These are phyloP conservation scores for Todiramphus chloris DNA, from an alignment of 2,113 vertebrate species.

Conservation along the genomic window DNA sequence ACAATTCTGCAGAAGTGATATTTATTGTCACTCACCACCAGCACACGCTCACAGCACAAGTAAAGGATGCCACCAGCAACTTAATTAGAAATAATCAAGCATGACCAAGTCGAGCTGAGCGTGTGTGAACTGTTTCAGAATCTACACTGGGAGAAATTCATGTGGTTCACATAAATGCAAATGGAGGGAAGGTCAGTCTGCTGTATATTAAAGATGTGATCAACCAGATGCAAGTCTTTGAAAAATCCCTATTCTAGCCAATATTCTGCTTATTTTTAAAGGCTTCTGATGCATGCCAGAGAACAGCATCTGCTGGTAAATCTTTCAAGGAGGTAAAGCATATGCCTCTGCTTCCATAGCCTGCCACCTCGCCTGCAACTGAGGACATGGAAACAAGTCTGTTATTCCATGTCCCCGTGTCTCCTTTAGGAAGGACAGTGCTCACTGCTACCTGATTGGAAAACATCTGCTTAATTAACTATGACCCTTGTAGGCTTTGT, in stretches of 20 bases:
- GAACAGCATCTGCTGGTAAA: slow-evolving; percentile 4
- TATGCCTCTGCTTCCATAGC: background rate
- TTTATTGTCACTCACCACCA: background rate
- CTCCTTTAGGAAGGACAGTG: background rate
- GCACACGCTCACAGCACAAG: rapidly evolving
- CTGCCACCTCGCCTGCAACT: background rate
- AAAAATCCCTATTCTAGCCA: background rate
- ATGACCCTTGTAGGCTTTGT: background rate
- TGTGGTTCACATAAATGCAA: background rate
- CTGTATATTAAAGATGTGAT: background rate
- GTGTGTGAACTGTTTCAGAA: background rate
- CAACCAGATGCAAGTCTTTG: background rate
- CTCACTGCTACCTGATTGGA: background rate
- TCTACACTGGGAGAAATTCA: background rate
- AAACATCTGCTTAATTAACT: background rate
- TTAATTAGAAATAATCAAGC: background rate
- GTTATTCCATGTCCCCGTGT: rapidly evolving
- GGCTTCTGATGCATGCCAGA: background rate
- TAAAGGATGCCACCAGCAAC: background rate
- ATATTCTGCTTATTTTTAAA: slow-evolving; percentile 41
- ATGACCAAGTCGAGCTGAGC: background rate
- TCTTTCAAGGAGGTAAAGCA: slow-evolving; percentile 6
- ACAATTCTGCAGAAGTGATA: background rate
- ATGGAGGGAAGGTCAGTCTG: background rate
- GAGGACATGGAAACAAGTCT: background rate